Evolutionary conservation across 2,113 vertebrate genomes (phyloP).

Genomic region (Taxidea taxus): DNA sequence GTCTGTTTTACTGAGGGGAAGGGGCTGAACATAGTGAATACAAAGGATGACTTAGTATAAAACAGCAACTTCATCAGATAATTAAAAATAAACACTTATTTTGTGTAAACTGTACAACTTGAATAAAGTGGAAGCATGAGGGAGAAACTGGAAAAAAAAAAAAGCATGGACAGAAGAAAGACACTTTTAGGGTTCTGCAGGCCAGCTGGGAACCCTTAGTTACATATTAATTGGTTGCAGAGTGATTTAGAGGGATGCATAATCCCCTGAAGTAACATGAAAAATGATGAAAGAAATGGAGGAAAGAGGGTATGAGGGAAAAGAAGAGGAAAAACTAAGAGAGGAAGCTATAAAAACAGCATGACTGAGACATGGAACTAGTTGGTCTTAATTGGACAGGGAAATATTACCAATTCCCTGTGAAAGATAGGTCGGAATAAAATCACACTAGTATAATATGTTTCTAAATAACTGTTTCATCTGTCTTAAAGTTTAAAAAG

Average conservation of each 20-base stretch:
- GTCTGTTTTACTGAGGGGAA: neutral
- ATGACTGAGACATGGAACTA: slow-evolving; percentile 5
- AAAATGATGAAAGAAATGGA: slow-evolving; percentile 43
- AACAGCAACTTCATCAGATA: neutral
- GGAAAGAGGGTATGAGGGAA: neutral
- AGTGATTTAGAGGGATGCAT: neutral
- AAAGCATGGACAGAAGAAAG: neutral
- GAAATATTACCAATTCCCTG: slow-evolving; percentile 50
- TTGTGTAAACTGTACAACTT: neutral
- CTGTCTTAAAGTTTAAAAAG: slow-evolving; percentile 38
- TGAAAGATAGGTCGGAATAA: slow-evolving; percentile 47
- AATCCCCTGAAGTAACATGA: slow-evolving; percentile 19
- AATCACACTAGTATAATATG: slow-evolving; percentile 40
- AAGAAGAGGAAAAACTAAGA: neutral
- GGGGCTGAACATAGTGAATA: neutral
- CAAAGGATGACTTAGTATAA: neutral
- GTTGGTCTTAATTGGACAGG: slow-evolving; percentile 41
- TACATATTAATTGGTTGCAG: neutral
- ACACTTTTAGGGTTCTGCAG: neutral
- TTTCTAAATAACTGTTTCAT: slow-evolving; percentile 28
- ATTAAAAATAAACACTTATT: neutral
- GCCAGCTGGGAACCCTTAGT: neutral
- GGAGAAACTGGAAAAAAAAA: neutral
- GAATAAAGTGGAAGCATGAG: neutral
- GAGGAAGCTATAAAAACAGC: slow-evolving; percentile 21